These are phyloP conservation scores for Pleuronectes platessa DNA, from an alignment of 2,113 vertebrate genomes.

Conservation along the genomic window DNA sequence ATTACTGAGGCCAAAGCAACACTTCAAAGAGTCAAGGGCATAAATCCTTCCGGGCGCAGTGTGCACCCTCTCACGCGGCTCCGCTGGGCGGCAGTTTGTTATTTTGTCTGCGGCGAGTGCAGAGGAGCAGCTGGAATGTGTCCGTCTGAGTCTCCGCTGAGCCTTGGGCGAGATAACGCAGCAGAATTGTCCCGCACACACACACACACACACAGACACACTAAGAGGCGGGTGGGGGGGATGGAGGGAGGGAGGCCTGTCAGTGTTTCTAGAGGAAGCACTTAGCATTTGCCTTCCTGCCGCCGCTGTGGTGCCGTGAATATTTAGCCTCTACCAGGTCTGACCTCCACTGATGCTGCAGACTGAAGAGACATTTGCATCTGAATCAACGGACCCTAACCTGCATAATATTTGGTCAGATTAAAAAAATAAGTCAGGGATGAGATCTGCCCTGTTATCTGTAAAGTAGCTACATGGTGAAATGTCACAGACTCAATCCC, in stretches of 20 bases:
- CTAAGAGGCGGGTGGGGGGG: neutral
- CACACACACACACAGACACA: conserved; percentile 6
- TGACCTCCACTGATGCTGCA: conserved; percentile 40
- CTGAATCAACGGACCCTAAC: conserved; percentile 20
- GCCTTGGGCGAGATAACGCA: conserved; percentile 45
- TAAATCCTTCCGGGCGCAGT: conserved; percentile 66
- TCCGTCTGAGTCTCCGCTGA: conserved; percentile 54
- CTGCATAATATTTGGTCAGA: conserved; percentile 14
- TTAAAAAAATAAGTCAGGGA: conserved; percentile 31
- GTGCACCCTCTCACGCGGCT: conserved; percentile 48
- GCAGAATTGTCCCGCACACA: conserved; percentile 38
- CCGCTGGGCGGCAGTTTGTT: conserved; percentile 55
- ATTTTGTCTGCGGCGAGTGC: conserved; percentile 51
- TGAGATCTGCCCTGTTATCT: conserved; percentile 11
- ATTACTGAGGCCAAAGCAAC: conserved; percentile 63
- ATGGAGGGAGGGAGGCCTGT: conserved; percentile 23
- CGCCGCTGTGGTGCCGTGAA: conserved; percentile 9
- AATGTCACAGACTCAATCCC: conserved; percentile 7
- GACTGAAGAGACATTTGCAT: conserved; percentile 51
- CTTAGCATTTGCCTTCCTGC: conserved; percentile 43
- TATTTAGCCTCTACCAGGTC: conserved; percentile 16
- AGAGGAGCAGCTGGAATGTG: conserved; percentile 58
- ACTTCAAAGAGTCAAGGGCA: conserved; percentile 66
- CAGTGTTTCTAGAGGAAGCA: conserved; percentile 34
- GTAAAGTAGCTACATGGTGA: neutral